These are phyloP conservation scores for Aphaenogaster floridana DNA, from an alignment of 1,140 invertebrate genomes.

Conservation along the genomic window DNA sequence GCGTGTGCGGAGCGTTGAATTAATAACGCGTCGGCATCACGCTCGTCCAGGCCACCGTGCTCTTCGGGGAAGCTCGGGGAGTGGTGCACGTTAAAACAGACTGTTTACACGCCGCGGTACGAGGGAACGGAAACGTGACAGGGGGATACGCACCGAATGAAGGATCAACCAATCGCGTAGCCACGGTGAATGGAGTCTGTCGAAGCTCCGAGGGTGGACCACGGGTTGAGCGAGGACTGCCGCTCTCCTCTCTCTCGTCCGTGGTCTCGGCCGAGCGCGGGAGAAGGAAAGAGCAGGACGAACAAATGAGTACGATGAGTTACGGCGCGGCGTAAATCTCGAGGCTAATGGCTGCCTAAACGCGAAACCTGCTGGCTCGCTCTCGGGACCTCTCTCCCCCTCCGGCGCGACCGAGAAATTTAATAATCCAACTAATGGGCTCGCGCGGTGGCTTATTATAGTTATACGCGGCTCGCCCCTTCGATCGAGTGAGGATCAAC, in stretches of 20 bases:
- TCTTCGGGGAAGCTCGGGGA: slow-evolving; percentile 38
- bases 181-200: slow-evolving; percentile 76
- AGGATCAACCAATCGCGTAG: slow-evolving; percentile 75
- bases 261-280: slow-evolving; percentile 7
- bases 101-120: slow-evolving; percentile 56
- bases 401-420: slow-evolving; percentile 85
- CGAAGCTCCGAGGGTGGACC: slow-evolving; percentile 71
- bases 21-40: slow-evolving; percentile 44
- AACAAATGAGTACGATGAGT: slow-evolving; percentile 87
- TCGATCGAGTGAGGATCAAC: slow-evolving; percentile 30
- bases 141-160: slow-evolving; percentile 65
- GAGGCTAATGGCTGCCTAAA: slow-evolving; percentile 86
- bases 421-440: slow-evolving; percentile 87
- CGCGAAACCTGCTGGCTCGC: slow-evolving; percentile 84
- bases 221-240: slow-evolving; percentile 40
- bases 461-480: slow-evolving; percentile 64
- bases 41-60: slow-evolving; percentile 23
- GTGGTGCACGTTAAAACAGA: slow-evolving; percentile 45
- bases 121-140: slow-evolving; percentile 66
- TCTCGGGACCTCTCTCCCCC: slow-evolving; percentile 47
- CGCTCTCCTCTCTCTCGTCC: neutral
- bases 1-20: slow-evolving; percentile 35
- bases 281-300: slow-evolving; percentile 73
- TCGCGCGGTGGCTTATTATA: slow-evolving; percentile 82
- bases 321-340: slow-evolving; percentile 87